These are phyloP conservation scores for Oscheius sp. DNA, from an alignment of 2,888 invertebrate genomes.

Conservation along the genomic window DNA sequence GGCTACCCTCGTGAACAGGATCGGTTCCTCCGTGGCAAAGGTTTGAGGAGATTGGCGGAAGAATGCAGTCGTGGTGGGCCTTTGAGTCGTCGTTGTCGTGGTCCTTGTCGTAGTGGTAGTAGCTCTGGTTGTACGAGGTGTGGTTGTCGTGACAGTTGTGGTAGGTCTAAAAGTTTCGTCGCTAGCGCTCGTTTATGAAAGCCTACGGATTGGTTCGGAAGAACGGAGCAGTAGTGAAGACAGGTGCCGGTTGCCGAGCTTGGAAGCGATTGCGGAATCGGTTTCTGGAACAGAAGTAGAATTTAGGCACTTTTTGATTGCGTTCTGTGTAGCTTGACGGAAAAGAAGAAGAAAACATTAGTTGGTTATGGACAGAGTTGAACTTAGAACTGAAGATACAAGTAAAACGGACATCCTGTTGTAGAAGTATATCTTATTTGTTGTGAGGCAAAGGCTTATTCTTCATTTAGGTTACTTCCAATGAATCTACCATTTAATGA, in stretches of 20 bases:
- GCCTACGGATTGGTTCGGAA: background rate
- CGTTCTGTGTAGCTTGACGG: no score
- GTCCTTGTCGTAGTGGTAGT: slow-evolving; percentile 7
- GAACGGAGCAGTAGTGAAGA: slow-evolving; percentile 6
- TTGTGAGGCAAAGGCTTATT: no score
- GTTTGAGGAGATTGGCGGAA: slow-evolving; percentile 15
- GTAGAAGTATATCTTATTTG: no score
- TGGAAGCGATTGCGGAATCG: slow-evolving; percentile 15
- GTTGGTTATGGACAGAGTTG: no score
- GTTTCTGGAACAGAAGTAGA: background rate
- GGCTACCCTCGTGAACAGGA: background rate
- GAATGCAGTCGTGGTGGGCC: slow-evolving; percentile 16
- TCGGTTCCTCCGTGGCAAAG: slow-evolving; percentile 5
- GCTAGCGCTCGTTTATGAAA: background rate
- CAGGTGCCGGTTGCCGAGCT: slow-evolving; percentile 12
- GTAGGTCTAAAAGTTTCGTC: background rate
- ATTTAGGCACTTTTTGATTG: background rate
- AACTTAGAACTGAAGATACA: no score
- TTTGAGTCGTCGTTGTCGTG: slow-evolving; percentile 26
- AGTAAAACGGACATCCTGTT: no score
- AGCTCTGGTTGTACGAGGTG: background rate
- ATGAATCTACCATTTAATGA: no score
- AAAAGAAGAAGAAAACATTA: no score
- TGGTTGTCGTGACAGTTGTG: background rate
- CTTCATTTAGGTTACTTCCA: no score